Evolutionary conservation across 2,797 vertebrate species (phyloP).

Genomic region (Gadopsis marmoratus): DNA sequence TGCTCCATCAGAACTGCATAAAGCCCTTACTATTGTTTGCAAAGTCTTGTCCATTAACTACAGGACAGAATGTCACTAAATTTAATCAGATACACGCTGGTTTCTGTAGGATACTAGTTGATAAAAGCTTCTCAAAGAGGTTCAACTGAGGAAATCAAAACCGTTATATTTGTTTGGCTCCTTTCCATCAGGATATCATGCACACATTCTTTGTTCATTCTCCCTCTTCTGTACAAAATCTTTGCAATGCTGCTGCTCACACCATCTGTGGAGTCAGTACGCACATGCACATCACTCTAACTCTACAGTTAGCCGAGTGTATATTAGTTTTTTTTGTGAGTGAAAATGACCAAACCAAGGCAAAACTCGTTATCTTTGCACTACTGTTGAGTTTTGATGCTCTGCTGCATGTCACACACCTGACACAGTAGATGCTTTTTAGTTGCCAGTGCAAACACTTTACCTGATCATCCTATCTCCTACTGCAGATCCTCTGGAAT

Average conservation of each 20-base stretch:
- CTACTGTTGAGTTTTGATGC: slow-evolving; percentile 32
- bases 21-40: slow-evolving; percentile 1
- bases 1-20: slow-evolving; percentile 13
- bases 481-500: slow-evolving; percentile 97
- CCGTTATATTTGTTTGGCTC: background rate
- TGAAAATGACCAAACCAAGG: slow-evolving; percentile 45
- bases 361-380: slow-evolving; percentile 23
- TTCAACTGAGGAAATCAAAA: background rate
- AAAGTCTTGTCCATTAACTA: background rate
- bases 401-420: slow-evolving; percentile 64
- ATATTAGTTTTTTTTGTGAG: slow-evolving; percentile 45
- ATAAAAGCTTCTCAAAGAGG: background rate
- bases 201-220: slow-evolving; percentile 26
- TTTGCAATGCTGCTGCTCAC: slow-evolving; percentile 36
- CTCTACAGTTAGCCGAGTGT: slow-evolving; percentile 45
- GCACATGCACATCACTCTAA: slow-evolving; percentile 65
- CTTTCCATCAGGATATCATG: slow-evolving; percentile 47
- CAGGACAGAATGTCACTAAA: background rate
- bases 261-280: slow-evolving; percentile 50
- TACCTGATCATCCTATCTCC: slow-evolving; percentile 99
- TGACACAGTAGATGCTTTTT: slow-evolving; percentile 67
- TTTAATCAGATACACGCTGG: background rate
- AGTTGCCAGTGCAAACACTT: slow-evolving; percentile 74
- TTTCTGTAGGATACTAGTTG: background rate
- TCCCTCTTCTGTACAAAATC: slow-evolving; percentile 3